Conservation (phyloP, 1,140 invertebrate genomes). For the Elymnias hypermnestra region DNA sequence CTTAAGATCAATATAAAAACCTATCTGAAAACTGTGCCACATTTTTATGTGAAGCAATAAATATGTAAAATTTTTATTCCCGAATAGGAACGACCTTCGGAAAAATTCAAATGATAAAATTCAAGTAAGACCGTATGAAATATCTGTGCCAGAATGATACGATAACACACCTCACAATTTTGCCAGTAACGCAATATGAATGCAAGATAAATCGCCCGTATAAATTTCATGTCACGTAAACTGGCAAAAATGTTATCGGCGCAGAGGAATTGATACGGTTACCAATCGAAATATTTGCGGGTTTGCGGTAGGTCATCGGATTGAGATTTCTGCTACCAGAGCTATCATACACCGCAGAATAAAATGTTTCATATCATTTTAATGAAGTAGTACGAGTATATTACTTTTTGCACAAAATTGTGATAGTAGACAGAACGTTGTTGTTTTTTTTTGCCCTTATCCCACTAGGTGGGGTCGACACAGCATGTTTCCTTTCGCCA, state of each 20-base stretch:
- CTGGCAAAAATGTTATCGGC: conserved; percentile 66
- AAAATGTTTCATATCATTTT: too few species aligned
- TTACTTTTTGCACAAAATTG: background rate
- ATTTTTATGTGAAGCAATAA: too few species aligned
- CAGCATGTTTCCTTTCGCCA: too few species aligned
- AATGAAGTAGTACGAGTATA: background rate
- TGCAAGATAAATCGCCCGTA: conserved; percentile 66
- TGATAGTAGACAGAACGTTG: too few species aligned
- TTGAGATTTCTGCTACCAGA: conserved; percentile 27
- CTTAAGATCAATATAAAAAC: too few species aligned
- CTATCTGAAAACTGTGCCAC: too few species aligned
- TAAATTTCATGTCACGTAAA: conserved; percentile 71
- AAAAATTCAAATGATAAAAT: conserved; percentile 26
- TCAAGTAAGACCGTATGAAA: conserved; percentile 34
- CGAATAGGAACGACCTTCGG: too few species aligned
- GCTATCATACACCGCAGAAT: too few species aligned
- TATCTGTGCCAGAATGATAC: conserved; percentile 39
- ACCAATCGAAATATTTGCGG: conserved; percentile 47
- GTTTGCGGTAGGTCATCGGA: conserved; percentile 46
- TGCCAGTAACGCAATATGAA: conserved; percentile 62
- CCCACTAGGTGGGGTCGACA: too few species aligned
- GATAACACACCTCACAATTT: conserved; percentile 63
- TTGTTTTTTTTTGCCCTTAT: too few species aligned
- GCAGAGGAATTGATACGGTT: conserved; percentile 58
- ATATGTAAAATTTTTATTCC: too few species aligned